A percentile compares a stretch with the other conserved stretches of the same genome.
phyloP scores from a whole-genome alignment of 30 jellyfish, hydroid and myxozoan genomes.

The Chironex yamaguchii region DNA sequence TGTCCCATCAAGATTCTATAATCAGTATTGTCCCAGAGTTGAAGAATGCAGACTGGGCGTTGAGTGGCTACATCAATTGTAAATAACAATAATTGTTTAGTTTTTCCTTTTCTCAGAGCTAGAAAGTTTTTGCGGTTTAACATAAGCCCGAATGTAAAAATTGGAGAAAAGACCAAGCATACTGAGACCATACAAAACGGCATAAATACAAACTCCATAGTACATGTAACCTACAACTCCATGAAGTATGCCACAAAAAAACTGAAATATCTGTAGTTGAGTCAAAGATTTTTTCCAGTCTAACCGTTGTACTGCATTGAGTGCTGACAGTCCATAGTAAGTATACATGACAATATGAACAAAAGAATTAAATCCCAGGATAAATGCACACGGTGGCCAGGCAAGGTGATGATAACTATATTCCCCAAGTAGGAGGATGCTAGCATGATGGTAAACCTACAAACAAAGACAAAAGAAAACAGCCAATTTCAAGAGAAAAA shows the following conservation, averaged over 20 bases:
- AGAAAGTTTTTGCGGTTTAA: too few relatives aligned
- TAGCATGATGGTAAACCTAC: slow-evolving; percentile 90
- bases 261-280: slow-evolving; percentile 85
- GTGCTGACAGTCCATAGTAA: slow-evolving; percentile 76
- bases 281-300: slow-evolving; percentile 82
- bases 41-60: too few relatives aligned
- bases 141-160: slow-evolving; percentile 80
- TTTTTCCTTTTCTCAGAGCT: background rate
- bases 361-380: slow-evolving; percentile 80
- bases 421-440: slow-evolving; percentile 80
- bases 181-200: slow-evolving; percentile 74
- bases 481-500: too few relatives aligned
- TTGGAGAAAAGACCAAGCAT: slow-evolving; percentile 77
- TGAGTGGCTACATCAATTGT: too few relatives aligned
- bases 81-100: too few relatives aligned
- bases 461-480: background rate
- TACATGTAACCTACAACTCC: slow-evolving; percentile 74
- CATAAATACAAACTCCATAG: slow-evolving; percentile 82
- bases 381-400: slow-evolving; percentile 83
- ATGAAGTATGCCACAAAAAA: slow-evolving; percentile 68
- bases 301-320: slow-evolving; percentile 11
- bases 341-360: slow-evolving; percentile 85
- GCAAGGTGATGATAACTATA: slow-evolving; percentile 71
- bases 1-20: too few relatives aligned
- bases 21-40: too few relatives aligned